Base-by-base conservation (phyloP, 2,888 invertebrate genomes). In the Altica lythri region DNA sequence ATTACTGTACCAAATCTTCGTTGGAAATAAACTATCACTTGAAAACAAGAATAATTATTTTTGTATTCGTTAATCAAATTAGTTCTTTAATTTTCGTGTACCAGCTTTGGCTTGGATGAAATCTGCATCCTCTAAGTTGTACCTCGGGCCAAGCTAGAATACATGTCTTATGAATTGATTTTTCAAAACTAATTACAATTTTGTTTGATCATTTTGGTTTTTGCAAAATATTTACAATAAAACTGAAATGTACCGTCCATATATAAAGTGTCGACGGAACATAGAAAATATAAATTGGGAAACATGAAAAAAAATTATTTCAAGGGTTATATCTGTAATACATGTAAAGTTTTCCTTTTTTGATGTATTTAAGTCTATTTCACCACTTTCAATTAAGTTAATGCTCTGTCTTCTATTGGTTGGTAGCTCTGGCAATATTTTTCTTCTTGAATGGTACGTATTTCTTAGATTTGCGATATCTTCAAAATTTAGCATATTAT, bases 401-500 rank as follows among this genome's bases (percentile, higher is more conserved):
- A 27, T 27, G n/a, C 9, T 27, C 27, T 27, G 9, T n/a, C 3
- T 27, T 27, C 27, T 27, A 27, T n/a, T 4, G n/a, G 27, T 27
- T n/a, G 27, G 27, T n/a, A 27, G 27, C 27, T 2, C n/a, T 27
- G 27, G 27, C 22, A 27, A 27, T 8, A 27, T 27, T 27, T 27
- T 27, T 27, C 9, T 27, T 27, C 27, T 27, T 27, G 27, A 27
- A 8, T 27, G 8, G 27, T 27, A 8, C 27, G n/a, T 27, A 10
- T 27, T 27, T 27, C 27, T 27, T 27, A 27, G 27, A 27, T 27
- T n/a, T n/a, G 27, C 27, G 27, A 27, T 27, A 27, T 27, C 27
- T 27, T 27, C 27, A 27, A 27, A 5, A 27, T 27, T 27, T 8
- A 22, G 22, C 27, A 27, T 8, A 27, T 27, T 27, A 27, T n/a